phyloP scores from a whole-genome alignment of 2,797 vertebrate species.

The Pteropus rufus region DNA sequence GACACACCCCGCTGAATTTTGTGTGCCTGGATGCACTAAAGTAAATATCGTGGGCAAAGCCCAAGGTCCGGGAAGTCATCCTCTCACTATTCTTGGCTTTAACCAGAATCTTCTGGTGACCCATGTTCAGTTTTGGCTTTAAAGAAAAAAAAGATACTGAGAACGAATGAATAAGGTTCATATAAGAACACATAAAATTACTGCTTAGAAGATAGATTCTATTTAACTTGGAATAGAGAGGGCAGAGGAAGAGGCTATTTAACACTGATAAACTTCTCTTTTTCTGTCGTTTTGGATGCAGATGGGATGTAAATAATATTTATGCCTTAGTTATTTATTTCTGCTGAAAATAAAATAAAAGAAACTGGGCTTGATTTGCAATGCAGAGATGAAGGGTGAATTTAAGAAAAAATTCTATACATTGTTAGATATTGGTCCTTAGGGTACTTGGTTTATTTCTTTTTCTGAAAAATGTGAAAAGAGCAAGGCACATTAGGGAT shows the following conservation, averaged over 20 bases:
- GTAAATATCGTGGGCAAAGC: background rate
- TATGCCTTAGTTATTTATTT: background rate
- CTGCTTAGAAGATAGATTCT: background rate
- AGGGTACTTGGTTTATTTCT: background rate
- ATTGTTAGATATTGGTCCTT: background rate
- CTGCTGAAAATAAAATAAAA: background rate
- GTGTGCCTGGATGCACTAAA: background rate
- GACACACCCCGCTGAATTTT: background rate
- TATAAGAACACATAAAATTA: background rate
- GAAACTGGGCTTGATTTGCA: background rate
- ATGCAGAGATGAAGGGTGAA: background rate
- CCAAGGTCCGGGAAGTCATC: background rate
- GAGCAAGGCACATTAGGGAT: background rate
- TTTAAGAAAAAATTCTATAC: too few species aligned
- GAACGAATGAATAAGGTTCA: background rate
- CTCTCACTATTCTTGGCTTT: constrained; percentile 5
- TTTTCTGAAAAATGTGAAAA: background rate
- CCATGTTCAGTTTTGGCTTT: background rate
- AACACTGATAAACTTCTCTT: background rate
- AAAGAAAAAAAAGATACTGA: background rate
- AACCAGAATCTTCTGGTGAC: constrained; percentile 8
- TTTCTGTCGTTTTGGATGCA: background rate
- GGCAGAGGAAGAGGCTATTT: background rate
- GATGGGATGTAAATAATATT: background rate
- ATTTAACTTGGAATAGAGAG: background rate